These are phyloP conservation scores for Phasianus colchicus DNA, from an alignment of 2,113 vertebrate genomes.

Conservation along the genomic window DNA sequence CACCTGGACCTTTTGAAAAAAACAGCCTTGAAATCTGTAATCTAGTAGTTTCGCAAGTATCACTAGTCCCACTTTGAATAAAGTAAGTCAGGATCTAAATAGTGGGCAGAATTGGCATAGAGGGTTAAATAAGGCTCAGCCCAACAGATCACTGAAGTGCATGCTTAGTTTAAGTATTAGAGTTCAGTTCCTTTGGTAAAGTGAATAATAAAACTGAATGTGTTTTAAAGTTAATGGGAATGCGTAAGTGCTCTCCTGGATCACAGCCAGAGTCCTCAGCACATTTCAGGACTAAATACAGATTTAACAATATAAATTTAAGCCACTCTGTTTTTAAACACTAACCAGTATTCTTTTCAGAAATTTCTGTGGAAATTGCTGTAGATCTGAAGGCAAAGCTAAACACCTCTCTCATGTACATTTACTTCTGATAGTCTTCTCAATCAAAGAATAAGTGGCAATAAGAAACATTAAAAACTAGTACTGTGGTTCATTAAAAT, in stretches of 20 bases:
- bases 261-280: slow-evolving; percentile 8
- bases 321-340: slow-evolving; percentile 38
- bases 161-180: slow-evolving; percentile 11
- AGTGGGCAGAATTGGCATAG: not conserved
- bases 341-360: slow-evolving; percentile 25
- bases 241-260: slow-evolving; percentile 44
- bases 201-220: slow-evolving; percentile 34
- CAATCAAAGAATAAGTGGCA: not conserved
- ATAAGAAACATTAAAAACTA: not conserved
- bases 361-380: slow-evolving; percentile 47
- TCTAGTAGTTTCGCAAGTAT: not conserved
- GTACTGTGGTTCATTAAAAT: not conserved
- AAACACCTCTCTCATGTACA: not conserved
- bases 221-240: slow-evolving; percentile 57
- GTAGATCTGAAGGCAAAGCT: slow-evolving; percentile 24
- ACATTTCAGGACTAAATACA: slow-evolving; percentile 31
- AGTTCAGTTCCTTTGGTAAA: slow-evolving; percentile 21
- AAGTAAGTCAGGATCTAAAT: not conserved
- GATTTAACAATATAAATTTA: slow-evolving; percentile 64
- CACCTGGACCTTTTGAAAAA: not conserved
- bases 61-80: not conserved
- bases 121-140: not conserved
- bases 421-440: not conserved
- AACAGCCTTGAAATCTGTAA: not conserved
- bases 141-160: not conserved